Evolutionary conservation across 2,113 vertebrate species (phyloP), one percentile per base, ranked within the genome.

Genomic region (Elgaria multicarinata): DNA sequence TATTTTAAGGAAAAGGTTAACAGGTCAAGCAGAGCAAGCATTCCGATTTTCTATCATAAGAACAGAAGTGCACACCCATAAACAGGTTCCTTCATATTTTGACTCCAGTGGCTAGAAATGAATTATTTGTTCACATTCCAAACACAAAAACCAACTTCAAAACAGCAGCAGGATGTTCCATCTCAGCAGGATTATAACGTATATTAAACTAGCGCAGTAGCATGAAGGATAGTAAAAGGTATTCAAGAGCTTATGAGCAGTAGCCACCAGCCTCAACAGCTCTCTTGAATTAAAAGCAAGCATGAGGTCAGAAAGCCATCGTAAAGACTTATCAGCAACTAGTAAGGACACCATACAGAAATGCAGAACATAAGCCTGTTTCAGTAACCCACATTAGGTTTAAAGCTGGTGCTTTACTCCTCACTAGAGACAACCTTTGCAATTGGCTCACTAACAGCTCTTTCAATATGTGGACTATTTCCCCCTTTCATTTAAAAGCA

Each of bases 91-190:
- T 83, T 55, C 90, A 4, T 89, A 85, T 87, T 89, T 72, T 0
- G 72, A 71, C 50, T n/a, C 28, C 71, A 33, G 64, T 88, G 42
- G 79, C 62, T 44, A 89, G 83, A 83, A 80, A 10, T 6, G 67
- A 90, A 50, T 22, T 55, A 86, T 89, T 81, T 74, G 31, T 8
- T 58, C 87, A 82, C 86, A 89, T n/a, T 46, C 20, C 78, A 92
- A 83, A 71, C 66, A 89, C 33, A 33, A 84, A 42, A 53, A 88
- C 55, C 36, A 86, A 85, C 8, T 80, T 91, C 6, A 64, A 20
- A 84, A 85, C 0, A 89, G 16, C 6, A 82, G 36, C 2, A 0
- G 74, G 58, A 36, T 64, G 81, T 36, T 42, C 33, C 33, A 50
- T 12, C 46, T 90, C 64, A 42, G 7, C 26, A 72, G 75, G n/a